phyloP scores from a whole-genome alignment of 2,888 invertebrate species.

The Xestia rhomboidea region DNA sequence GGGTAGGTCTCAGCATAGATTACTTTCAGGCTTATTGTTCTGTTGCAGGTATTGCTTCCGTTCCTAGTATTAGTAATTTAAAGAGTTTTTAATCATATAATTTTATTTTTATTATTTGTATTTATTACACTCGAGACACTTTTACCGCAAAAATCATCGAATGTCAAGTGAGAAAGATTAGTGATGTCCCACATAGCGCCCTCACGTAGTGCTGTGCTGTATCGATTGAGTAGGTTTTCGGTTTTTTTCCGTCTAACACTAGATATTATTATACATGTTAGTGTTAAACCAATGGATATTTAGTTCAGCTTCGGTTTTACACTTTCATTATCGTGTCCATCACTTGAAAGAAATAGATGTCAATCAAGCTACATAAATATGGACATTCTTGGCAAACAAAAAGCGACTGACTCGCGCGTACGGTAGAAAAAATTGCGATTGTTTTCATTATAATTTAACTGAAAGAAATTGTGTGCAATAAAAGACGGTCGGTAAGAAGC shows the following conservation, averaged over 20 bases:
- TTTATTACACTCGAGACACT: too few relatives aligned
- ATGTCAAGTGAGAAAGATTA: too few relatives aligned
- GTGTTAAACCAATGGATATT: neutral
- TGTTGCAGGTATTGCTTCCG: neutral
- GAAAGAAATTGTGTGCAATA: neutral
- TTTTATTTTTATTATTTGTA: too few relatives aligned
- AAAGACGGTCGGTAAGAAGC: neutral
- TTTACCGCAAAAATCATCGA: too few relatives aligned
- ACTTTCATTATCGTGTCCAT: conserved; percentile 12
- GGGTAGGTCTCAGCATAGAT: neutral
- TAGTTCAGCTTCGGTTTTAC: neutral
- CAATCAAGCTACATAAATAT: conserved; percentile 20
- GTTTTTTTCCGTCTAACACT: too few relatives aligned
- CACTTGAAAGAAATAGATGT: conserved; percentile 11
- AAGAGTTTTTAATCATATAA: too few relatives aligned
- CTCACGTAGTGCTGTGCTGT: too few relatives aligned
- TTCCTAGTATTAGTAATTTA: too few relatives aligned
- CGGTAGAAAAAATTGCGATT: neutral
- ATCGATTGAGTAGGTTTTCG: too few relatives aligned
- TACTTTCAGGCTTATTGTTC: neutral
- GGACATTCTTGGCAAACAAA: neutral
- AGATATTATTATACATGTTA: neutral
- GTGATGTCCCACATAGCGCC: too few relatives aligned
- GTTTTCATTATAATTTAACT: neutral
- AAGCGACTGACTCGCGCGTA: neutral